A percentile compares a stretch with the other conserved stretches of the same genome.
phyloP scores from a whole-genome alignment of 2,888 invertebrate species.

The Lepidocyrtoides sp. region DNA sequence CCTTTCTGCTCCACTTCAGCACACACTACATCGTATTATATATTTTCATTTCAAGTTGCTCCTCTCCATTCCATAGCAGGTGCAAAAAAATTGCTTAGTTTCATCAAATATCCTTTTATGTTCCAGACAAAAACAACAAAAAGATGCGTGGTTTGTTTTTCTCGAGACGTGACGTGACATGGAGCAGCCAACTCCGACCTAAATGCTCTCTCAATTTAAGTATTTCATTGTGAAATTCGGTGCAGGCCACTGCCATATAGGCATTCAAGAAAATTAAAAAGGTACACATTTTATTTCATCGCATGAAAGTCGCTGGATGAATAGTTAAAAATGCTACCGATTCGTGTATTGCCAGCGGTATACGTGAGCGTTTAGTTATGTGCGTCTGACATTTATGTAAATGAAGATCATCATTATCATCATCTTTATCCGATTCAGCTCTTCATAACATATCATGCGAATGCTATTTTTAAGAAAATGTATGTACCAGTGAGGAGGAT shows the following conservation, averaged over 20 bases:
- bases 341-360: neutral
- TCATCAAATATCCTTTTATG: neutral
- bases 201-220: slow-evolving; percentile 29
- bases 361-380: neutral
- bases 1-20: slow-evolving; percentile 27
- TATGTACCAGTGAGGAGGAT: slow-evolving; percentile 46
- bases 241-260: neutral
- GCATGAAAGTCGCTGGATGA: neutral
- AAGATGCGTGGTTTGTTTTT: slow-evolving; percentile 47
- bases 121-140: slow-evolving; percentile 48
- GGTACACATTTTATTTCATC: neutral
- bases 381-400: slow-evolving; percentile 34
- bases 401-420: neutral
- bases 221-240: neutral
- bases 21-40: neutral
- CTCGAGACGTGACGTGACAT: slow-evolving; percentile 66
- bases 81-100: slow-evolving; percentile 61
- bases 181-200: slow-evolving; percentile 36
- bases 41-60: slow-evolving; percentile 20
- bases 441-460: neutral
- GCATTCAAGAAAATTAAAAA: neutral
- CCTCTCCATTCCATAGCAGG: slow-evolving; percentile 57
- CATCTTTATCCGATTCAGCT: neutral
- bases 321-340: neutral
- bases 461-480: slow-evolving; percentile 4